Conservation (phyloP, 1,140 invertebrate species). For the Leptopilina boulardi region DNA sequence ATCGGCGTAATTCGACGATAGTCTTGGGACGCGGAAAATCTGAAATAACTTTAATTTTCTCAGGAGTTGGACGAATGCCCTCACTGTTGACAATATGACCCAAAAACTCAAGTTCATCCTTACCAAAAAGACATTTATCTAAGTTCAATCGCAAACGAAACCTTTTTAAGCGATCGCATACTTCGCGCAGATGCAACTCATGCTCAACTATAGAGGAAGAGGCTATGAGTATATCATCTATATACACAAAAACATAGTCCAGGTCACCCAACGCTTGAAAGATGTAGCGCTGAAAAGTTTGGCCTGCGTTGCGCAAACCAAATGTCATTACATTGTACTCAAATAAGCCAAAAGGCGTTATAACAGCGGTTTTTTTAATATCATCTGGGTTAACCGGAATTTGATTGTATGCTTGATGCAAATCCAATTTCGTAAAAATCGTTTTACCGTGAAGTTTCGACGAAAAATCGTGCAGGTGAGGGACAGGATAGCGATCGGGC, state of each 20-base stretch:
- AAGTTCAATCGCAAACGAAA: background rate
- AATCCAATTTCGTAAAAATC: slow-evolving; percentile 74
- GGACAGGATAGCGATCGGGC: slow-evolving; percentile 65
- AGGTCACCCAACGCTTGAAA: slow-evolving; percentile 29
- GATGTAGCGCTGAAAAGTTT: background rate
- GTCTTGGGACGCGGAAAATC: slow-evolving; percentile 20
- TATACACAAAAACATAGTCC: slow-evolving; percentile 19
- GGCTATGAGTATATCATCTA: slow-evolving; percentile 30
- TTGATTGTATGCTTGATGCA: slow-evolving; percentile 74
- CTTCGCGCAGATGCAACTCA: background rate
- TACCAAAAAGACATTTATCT: background rate
- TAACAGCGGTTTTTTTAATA: slow-evolving; percentile 67
- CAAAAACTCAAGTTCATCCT: slow-evolving; percentile 7
- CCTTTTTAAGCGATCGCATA: background rate
- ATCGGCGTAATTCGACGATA: background rate
- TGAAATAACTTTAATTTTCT: background rate
- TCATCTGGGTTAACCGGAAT: slow-evolving; percentile 61
- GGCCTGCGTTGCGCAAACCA: background rate
- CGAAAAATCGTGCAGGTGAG: slow-evolving; percentile 61
- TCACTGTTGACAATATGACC: background rate
- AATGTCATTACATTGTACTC: slow-evolving; percentile 17
- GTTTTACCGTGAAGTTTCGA: slow-evolving; percentile 60
- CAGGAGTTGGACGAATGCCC: background rate
- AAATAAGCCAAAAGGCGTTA: slow-evolving; percentile 58
- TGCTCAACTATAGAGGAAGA: slow-evolving; percentile 4